These are phyloP conservation scores for Drosophila teissieri DNA, from an alignment of 1,140 invertebrate genomes.

Conservation along the genomic window DNA sequence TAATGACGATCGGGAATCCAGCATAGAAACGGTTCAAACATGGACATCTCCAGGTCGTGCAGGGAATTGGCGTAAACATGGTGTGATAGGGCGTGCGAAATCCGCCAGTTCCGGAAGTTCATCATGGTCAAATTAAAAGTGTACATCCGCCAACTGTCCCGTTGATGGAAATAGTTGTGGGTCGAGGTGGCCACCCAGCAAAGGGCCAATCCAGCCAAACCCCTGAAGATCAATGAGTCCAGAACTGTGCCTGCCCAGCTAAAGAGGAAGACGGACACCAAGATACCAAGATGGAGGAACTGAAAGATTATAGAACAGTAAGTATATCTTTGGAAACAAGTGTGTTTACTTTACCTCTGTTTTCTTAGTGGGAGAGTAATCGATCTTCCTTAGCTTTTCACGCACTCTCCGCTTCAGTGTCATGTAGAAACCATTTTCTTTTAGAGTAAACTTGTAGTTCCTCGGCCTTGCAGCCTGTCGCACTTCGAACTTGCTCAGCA, in stretches of 20 bases:
- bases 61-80: slow-evolving; percentile 92
- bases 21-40: slow-evolving; percentile 88
- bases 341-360: no score
- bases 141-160: slow-evolving; percentile 92
- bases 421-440: slow-evolving; percentile 89
- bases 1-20: slow-evolving; percentile 87
- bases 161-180: slow-evolving; percentile 93
- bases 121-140: slow-evolving; percentile 89
- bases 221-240: slow-evolving; percentile 82
- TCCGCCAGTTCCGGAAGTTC: slow-evolving; percentile 89
- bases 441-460: slow-evolving; percentile 89
- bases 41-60: slow-evolving; percentile 90
- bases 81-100: slow-evolving; percentile 91
- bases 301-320: slow-evolving; percentile 8
- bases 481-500: slow-evolving; percentile 88
- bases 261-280: slow-evolving; percentile 85
- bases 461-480: slow-evolving; percentile 86
- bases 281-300: slow-evolving; percentile 78
- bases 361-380: slow-evolving; percentile 55
- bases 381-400: slow-evolving; percentile 85
- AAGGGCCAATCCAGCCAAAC: slow-evolving; percentile 86
- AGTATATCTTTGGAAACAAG: no score
- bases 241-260: slow-evolving; percentile 85
- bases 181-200: slow-evolving; percentile 86
- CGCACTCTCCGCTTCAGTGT: slow-evolving; percentile 87